phyloP scores from a whole-genome alignment of 1,140 invertebrate genomes.

The Conus betulinus region DNA sequence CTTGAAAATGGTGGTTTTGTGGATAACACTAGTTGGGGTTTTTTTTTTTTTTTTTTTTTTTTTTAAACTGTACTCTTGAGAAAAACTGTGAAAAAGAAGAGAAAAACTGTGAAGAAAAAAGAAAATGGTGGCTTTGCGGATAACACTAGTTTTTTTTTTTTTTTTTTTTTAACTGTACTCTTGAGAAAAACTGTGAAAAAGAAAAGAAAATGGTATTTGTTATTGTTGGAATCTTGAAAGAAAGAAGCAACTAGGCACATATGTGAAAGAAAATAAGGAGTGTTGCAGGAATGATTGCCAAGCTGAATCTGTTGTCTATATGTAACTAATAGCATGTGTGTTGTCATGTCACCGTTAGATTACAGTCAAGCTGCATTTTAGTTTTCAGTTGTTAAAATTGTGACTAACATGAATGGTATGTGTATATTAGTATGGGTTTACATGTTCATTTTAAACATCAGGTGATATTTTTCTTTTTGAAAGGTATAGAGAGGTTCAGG shows the following conservation, averaged over 20 bases:
- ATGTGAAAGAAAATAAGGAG: too few species aligned
- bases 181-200: slow-evolving; percentile 17
- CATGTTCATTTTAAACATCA: too few species aligned
- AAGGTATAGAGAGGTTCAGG: too few species aligned
- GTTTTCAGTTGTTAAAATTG: neutral
- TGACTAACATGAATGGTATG: neutral
- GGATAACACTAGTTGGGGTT: neutral
- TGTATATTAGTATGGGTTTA: too few species aligned
- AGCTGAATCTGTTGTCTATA: too few species aligned
- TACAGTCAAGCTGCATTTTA: too few species aligned
- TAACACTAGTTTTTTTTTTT: neutral
- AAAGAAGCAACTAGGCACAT: too few species aligned
- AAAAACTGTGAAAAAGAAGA: neutral
- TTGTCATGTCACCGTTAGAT: too few species aligned
- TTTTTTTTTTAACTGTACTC: neutral
- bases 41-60: neutral
- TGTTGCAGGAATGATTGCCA: too few species aligned
- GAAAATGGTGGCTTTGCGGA: neutral
- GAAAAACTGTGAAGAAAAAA: neutral
- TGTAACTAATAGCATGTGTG: too few species aligned
- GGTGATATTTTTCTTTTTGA: too few species aligned
- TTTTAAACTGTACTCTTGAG: neutral
- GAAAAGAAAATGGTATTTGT: neutral
- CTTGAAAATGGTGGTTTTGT: neutral
- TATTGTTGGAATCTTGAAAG: too few species aligned